Evolutionary conservation across 1,140 invertebrate genomes (phyloP).

Genomic region (Physella acuta): DNA sequence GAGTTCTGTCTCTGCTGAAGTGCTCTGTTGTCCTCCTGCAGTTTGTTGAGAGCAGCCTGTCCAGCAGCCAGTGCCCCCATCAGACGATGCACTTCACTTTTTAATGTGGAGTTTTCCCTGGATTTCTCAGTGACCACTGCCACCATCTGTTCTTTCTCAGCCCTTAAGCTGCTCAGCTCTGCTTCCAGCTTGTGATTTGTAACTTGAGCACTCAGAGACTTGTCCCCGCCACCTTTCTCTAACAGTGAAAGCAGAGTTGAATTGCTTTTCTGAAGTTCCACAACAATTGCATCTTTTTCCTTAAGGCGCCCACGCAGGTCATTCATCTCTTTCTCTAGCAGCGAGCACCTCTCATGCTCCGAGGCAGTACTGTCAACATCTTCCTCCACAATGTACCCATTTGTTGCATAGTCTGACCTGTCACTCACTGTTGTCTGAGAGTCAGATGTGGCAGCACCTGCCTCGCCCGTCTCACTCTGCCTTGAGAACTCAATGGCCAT

Average conservation of each 20-base stretch:
- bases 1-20: conserved; percentile 37
- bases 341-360: conserved; percentile 17
- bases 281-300: conserved; percentile 51
- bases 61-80: conserved; percentile 58
- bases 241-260: conserved; percentile 50
- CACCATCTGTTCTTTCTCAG: conserved; percentile 59
- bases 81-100: conserved; percentile 59
- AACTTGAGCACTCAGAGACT: conserved; percentile 28
- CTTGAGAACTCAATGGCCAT: conserved; percentile 21
- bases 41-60: conserved; percentile 55
- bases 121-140: conserved; percentile 61
- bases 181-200: conserved; percentile 51
- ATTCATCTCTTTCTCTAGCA: conserved; percentile 33
- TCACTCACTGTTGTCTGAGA: neutral
- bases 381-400: conserved; percentile 20
- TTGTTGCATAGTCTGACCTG: neutral
- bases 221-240: conserved; percentile 43
- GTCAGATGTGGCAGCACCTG: neutral
- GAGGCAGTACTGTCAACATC: conserved; percentile 10
- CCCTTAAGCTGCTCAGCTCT: conserved; percentile 47
- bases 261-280: conserved; percentile 50
- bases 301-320: conserved; percentile 34
- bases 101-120: conserved; percentile 57
- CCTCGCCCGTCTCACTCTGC: neutral
- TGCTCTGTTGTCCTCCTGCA: conserved; percentile 56